These are phyloP conservation scores for Sympetrum striolatum DNA, from an alignment of 2,888 invertebrate genomes.

Conservation along the genomic window DNA sequence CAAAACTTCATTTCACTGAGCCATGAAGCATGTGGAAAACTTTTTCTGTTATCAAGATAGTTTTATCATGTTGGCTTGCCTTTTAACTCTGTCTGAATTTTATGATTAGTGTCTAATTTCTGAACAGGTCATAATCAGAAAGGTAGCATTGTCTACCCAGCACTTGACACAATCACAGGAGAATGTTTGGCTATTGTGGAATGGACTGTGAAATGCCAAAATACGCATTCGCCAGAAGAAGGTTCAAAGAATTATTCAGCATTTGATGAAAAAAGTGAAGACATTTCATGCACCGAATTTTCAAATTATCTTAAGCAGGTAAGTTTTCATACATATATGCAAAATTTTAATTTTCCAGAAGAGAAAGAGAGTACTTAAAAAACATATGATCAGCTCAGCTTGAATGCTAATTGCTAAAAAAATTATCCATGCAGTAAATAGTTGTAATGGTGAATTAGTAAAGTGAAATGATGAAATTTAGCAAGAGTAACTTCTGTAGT, in stretches of 20 bases:
- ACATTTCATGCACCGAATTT: slow-evolving; percentile 17
- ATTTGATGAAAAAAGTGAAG: not conserved
- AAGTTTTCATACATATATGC: not conserved
- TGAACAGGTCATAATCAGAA: slow-evolving; percentile 72
- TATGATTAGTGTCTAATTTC: not conserved
- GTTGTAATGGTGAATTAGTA: not conserved
- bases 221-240: not conserved
- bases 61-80: not conserved
- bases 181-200: slow-evolving; percentile 76
- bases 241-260: not conserved
- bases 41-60: not conserved
- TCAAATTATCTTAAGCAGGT: slow-evolving; percentile 48
- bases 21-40: too few relatives aligned
- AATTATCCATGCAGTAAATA: not conserved
- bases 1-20: not conserved
- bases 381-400: too few relatives aligned
- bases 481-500: too few relatives aligned
- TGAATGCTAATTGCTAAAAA: not conserved
- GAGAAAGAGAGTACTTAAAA: not conserved
- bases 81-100: not conserved
- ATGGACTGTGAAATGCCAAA: slow-evolving; percentile 68
- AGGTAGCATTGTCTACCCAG: slow-evolving; percentile 77
- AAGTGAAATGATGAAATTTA: not conserved
- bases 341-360: not conserved
- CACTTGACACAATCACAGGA: slow-evolving; percentile 77